Evolutionary conservation across 2,797 vertebrate species (phyloP).

Genomic region (Sandelia bainsii): DNA sequence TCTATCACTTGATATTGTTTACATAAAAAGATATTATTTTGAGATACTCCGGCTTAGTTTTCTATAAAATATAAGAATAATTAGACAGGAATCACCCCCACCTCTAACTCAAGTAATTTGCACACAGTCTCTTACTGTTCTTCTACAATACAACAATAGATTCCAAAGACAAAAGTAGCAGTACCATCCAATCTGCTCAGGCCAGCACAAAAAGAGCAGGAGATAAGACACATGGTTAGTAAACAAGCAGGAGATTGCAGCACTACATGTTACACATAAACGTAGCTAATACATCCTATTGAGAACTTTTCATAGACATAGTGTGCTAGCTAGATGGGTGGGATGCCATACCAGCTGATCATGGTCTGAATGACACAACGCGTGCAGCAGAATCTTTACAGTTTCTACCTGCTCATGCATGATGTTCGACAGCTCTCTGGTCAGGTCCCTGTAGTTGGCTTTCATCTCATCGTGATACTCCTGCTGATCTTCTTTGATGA

Average conservation of each 20-base stretch:
- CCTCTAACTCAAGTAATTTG: no score
- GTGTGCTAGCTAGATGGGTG: not conserved
- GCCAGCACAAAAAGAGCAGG: slow-evolving; percentile 80
- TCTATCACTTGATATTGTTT: no score
- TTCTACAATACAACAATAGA: not conserved
- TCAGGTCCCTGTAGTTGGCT: slow-evolving; percentile 94
- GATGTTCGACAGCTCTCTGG: slow-evolving; percentile 93
- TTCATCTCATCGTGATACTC: slow-evolving; percentile 99
- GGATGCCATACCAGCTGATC: not conserved
- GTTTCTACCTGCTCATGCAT: slow-evolving; percentile 93
- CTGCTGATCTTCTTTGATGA: slow-evolving; percentile 97
- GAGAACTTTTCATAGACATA: not conserved
- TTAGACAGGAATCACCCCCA: no score
- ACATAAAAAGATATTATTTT: no score
- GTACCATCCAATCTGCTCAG: slow-evolving; percentile 96
- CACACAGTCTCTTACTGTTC: not conserved
- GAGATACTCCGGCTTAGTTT: no score
- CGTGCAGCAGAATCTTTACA: not conserved
- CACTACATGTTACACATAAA: not conserved
- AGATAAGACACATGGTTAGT: slow-evolving; percentile 63
- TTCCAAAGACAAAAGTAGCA: slow-evolving; percentile 49
- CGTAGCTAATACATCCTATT: no score
- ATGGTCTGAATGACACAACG: not conserved
- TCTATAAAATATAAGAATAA: no score
- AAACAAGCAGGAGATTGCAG: not conserved